Base-by-base conservation (phyloP, 2,888 invertebrate genomes). In the Cephus spinipes region DNA sequence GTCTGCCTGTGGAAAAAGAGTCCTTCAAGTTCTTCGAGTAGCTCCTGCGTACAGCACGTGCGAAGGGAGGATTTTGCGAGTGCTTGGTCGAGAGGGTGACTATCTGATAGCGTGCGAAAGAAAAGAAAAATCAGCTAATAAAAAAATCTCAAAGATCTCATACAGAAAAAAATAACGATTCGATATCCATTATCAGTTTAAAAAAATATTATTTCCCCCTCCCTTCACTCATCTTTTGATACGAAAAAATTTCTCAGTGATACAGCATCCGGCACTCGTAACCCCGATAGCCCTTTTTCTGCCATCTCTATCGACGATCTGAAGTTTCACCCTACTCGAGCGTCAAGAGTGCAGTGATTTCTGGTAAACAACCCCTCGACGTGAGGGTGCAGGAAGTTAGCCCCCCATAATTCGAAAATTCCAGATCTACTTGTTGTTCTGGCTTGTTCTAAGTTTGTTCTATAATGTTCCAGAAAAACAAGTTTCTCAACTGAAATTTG, bases 1-100 rank as follows among this genome's bases (percentile, higher is more conserved):
- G 86, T 86, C 85, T 83, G 81, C 79, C 84, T 83, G 79, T 76
- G 76, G 81, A 82, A 81, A 86, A 83, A 82, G 81, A 84, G 84
- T 82, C 82, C 87, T 87, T 83, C 83, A 83, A 83, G 83, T 81
- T 81, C 82, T 86, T 86, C 84, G 85, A 87, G 86, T 84, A 82
- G 78, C 83, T 85, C 83, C 81, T 84, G 78, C 79, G 79, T 75
- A 15, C 9, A 30, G 76, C 33, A 36, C 76, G 75, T 31, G 23
- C 55, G 69, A 74, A 76, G 73, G 77, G 80, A 69, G 77, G 74
- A 75, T 73, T 76, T 77, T 75, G 78, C 23, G 76, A 81, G 78
- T 34, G 77, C 76, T 75, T 75, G 79, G 69, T 76, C 69, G 75
- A 77, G 76, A 73, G 75, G 55, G 80, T 78, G 79, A 79, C 78